phyloP scores from a whole-genome alignment of 2,113 vertebrate genomes.

The Eclectus roratus region DNA sequence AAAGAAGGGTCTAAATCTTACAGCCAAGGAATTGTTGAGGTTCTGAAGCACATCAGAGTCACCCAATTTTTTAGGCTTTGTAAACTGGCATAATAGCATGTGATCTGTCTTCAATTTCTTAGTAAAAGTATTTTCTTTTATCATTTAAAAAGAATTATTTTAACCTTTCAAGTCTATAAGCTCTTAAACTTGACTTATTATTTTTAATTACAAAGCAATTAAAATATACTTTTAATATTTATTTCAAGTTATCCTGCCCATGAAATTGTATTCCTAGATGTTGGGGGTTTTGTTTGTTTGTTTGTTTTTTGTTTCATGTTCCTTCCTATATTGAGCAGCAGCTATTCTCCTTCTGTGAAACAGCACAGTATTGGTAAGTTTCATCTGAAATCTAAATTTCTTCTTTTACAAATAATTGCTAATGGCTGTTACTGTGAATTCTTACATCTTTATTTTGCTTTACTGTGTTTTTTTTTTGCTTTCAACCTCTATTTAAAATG shows the following conservation, averaged over 20 bases:
- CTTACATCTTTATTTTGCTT: neutral
- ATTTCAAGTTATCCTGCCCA: neutral
- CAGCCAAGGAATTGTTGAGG: neutral
- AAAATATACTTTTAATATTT: neutral
- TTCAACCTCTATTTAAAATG: neutral
- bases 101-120: neutral
- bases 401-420: neutral
- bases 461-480: neutral
- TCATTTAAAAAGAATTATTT: neutral
- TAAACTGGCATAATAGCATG: neutral
- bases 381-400: neutral
- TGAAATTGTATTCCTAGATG: neutral
- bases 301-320: fast-evolving
- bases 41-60: neutral
- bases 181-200: neutral
- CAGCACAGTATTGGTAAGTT: neutral
- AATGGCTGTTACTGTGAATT: neutral
- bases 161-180: neutral
- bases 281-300: neutral
- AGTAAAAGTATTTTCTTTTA: neutral
- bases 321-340: neutral
- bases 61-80: neutral
- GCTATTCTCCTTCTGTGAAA: neutral
- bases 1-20: neutral
- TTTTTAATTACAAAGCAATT: neutral